These are phyloP conservation scores for Enteromius afrohamiltoni DNA, from an alignment of 2,797 vertebrate genomes.

Conservation along the genomic window DNA sequence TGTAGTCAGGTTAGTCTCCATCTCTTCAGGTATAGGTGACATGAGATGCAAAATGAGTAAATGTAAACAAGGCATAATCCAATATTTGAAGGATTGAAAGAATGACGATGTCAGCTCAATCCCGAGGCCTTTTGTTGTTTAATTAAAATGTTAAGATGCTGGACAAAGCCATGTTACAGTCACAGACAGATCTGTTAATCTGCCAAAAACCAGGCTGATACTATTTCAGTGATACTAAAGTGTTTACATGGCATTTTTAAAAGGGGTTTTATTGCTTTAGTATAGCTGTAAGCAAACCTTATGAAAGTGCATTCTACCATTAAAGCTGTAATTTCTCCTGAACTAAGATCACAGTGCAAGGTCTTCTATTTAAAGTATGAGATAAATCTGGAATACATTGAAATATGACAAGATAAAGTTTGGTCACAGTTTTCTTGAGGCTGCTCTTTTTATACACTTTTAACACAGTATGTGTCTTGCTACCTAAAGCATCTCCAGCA, in stretches of 20 bases:
- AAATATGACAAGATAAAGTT: not conserved
- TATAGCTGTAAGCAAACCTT: not conserved
- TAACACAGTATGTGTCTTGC: constrained; percentile 9
- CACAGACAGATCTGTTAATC: not conserved
- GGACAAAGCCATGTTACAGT: not conserved
- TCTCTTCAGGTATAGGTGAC: not conserved
- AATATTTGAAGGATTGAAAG: not conserved
- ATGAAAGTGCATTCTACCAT: not conserved
- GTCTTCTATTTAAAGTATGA: not conserved
- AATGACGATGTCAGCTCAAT: not conserved
- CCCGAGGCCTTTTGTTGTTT: not conserved
- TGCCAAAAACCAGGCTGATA: not conserved
- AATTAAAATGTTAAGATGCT: not conserved
- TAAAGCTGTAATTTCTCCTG: not conserved
- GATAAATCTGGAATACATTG: not conserved
- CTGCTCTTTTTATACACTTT: not conserved
- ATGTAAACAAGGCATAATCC: not conserved
- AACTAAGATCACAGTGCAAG: not conserved
- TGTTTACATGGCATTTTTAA: not conserved
- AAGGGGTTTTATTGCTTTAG: not conserved
- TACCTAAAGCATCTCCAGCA: constrained; percentile 13
- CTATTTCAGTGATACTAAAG: not conserved
- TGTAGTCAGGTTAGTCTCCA: not conserved
- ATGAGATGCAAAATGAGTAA: not conserved
- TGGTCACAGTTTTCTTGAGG: not conserved